Evolutionary conservation across 2,797 vertebrate species (phyloP).

Genomic region (Diceros bicornis): DNA sequence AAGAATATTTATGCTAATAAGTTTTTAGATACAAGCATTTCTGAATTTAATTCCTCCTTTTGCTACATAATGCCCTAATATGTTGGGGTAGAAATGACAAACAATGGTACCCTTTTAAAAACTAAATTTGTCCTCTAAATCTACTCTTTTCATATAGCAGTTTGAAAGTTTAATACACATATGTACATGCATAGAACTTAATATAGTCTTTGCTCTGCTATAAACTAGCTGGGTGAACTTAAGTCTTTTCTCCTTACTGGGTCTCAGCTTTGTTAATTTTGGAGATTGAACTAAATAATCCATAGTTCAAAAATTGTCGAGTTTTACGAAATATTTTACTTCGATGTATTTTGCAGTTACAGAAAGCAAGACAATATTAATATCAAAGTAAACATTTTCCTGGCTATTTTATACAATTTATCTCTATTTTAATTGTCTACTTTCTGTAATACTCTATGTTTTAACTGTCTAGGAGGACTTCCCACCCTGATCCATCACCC

Average conservation of each 20-base stretch:
- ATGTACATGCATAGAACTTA: background rate
- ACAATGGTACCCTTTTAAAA: background rate
- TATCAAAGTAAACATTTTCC: constrained; percentile 5
- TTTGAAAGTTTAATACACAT: background rate
- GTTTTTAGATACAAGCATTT: background rate
- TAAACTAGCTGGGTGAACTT: background rate
- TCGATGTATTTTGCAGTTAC: background rate
- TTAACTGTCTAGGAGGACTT: background rate
- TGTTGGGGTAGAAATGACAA: constrained; percentile 7
- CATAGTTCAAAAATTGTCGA: constrained; percentile 21
- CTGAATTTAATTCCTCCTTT: constrained; percentile 56
- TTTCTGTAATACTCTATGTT: background rate
- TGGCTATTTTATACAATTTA: background rate
- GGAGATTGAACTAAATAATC: background rate
- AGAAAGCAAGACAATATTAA: constrained; percentile 10
- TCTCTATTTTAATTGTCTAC: background rate
- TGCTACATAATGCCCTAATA: background rate
- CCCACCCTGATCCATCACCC: background rate
- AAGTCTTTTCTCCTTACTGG: background rate
- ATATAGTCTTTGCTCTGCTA: background rate
- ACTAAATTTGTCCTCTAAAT: constrained; percentile 34
- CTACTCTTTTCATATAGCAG: background rate
- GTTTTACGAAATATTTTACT: constrained; percentile 55
- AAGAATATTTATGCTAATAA: constrained; percentile 43
- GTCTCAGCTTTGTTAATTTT: constrained; percentile 28